A percentile compares a stretch with the other conserved stretches of the same genome.
phyloP scores from a whole-genome alignment of 2,888 invertebrate species.

The Abrostola tripartita region DNA sequence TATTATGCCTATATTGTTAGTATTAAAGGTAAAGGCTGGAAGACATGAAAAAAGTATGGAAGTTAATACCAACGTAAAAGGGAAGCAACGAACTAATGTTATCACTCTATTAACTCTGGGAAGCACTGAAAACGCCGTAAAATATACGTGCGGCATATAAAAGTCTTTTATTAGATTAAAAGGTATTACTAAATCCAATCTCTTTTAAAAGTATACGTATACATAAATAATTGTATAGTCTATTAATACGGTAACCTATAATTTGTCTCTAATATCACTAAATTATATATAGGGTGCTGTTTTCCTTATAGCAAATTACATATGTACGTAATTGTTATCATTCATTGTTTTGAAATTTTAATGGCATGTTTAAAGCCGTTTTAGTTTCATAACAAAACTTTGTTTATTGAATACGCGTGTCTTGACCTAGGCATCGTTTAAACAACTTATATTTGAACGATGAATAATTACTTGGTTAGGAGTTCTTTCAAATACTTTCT shows the following conservation, averaged over 20 bases:
- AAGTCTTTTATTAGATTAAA: conserved; percentile 34
- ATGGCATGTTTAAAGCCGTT: too few relatives aligned
- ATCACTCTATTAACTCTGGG: conserved; percentile 44
- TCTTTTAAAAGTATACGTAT: conserved; percentile 1
- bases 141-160: conserved; percentile 36
- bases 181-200: conserved; percentile 29
- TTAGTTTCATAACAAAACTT: too few relatives aligned
- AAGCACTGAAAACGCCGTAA: conserved; percentile 46
- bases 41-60: conserved; percentile 20
- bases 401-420: too few relatives aligned
- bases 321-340: too few relatives aligned
- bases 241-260: background rate
- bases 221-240: background rate
- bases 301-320: too few relatives aligned
- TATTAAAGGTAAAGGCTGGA: background rate
- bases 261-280: background rate
- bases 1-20: background rate
- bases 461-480: conserved; percentile 15
- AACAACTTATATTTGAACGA: background rate
- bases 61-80: conserved; percentile 43
- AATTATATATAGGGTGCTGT: background rate
- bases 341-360: too few relatives aligned
- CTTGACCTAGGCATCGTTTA: background rate
- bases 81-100: conserved; percentile 30
- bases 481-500: conserved; percentile 8